phyloP scores from a whole-genome alignment of 2,888 invertebrate genomes.

The Marasmarcha lunaedactyla region DNA sequence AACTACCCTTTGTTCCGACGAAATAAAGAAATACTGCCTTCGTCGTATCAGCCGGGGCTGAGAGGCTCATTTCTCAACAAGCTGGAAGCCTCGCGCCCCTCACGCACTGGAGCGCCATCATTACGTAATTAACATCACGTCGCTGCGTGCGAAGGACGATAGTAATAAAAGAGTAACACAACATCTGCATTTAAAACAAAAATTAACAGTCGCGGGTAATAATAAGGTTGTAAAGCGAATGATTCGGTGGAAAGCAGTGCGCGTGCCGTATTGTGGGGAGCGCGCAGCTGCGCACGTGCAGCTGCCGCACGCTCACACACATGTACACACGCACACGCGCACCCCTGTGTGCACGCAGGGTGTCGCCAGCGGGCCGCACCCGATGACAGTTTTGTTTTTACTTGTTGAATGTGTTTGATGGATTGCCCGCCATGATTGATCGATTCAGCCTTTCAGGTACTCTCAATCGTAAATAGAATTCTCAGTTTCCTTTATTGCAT shows the following conservation, averaged over 20 bases:
- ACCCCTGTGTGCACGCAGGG: constrained; percentile 36
- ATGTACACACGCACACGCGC: constrained; percentile 19
- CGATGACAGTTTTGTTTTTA: constrained; percentile 65
- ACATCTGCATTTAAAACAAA: constrained; percentile 48
- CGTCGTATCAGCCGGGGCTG: no score
- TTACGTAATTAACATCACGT: no score
- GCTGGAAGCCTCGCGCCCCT: no score
- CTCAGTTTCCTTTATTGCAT: constrained; percentile 3
- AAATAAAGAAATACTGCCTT: no score
- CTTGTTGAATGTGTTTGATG: constrained; percentile 66
- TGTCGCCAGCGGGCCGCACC: constrained; percentile 43
- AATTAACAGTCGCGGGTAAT: constrained; percentile 32
- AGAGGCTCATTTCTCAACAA: no score
- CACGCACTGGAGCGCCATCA: no score
- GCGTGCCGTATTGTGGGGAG: constrained; percentile 53
- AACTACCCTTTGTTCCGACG: no score
- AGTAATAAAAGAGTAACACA: constrained; percentile 18
- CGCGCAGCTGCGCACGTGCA: constrained; percentile 47
- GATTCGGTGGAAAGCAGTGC: constrained; percentile 59
- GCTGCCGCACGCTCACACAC: constrained; percentile 14
- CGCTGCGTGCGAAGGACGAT: no score
- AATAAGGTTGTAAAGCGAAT: constrained; percentile 37
- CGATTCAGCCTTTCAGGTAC: constrained; percentile 14
- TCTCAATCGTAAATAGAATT: constrained; percentile 30
- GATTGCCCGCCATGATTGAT: constrained; percentile 63